Percentiles rank a stretch among this genome's conserved stretches.
phyloP scores from a whole-genome alignment of 35 echinoderm and acorn worm species.

The Acanthaster planci region DNA sequence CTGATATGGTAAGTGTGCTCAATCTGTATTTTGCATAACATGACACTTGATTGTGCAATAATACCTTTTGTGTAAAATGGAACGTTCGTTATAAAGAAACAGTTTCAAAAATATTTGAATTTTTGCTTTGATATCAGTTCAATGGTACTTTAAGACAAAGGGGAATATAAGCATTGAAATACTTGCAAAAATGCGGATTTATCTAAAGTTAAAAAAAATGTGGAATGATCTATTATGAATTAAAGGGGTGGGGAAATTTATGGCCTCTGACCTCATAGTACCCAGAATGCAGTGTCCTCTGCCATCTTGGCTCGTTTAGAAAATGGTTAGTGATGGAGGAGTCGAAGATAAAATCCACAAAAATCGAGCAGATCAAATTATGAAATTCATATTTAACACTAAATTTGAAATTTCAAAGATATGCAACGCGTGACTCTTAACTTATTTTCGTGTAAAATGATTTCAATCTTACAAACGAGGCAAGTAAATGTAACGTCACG shows the following conservation, averaged over 20 bases:
- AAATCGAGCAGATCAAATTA: not conserved
- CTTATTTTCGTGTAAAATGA: not conserved
- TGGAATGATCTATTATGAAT: not conserved
- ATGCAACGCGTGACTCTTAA: not conserved
- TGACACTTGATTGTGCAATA: no score
- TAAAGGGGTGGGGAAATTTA: not conserved
- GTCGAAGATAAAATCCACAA: not conserved
- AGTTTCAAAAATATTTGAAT: no score
- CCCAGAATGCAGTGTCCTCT: not conserved
- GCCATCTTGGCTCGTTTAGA: slow-evolving; percentile 9
- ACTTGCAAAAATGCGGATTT: no score
- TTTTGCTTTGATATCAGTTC: no score
- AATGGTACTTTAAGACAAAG: no score
- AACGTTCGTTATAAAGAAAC: no score
- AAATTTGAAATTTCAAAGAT: not conserved
- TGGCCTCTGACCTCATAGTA: not conserved
- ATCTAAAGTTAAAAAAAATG: no score
- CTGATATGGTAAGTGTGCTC: no score
- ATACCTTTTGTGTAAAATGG: no score
- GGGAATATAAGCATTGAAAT: no score
- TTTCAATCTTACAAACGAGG: not conserved
- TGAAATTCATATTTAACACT: not conserved
- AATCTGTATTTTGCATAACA: no score
- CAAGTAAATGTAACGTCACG: not conserved
- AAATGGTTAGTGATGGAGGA: not conserved